A percentile compares a stretch with the other conserved stretches of the same genome.
Conservation (phyloP, 53 echinoderm and acorn worm genomes). For the Henricia sp. region DNA sequence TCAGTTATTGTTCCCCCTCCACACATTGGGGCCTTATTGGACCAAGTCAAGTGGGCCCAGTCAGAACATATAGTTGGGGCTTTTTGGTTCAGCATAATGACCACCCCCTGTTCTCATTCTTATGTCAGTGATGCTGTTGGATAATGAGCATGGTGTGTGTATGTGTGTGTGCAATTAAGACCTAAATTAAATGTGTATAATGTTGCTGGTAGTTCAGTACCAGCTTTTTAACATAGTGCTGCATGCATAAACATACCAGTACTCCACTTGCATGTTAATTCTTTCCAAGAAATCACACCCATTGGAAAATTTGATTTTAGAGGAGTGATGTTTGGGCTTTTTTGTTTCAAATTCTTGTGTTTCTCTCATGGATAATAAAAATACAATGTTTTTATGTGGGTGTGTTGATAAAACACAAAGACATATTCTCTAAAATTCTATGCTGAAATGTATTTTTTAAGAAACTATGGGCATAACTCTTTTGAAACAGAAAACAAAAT, state of each 20-base stretch:
- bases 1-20: slow-evolving; percentile 1
- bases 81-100: slow-evolving; percentile 21
- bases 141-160: not conserved
- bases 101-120: not conserved
- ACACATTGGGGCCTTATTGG: not conserved
- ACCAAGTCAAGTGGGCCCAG: slow-evolving; percentile 50
- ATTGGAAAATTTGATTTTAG: too few species aligned
- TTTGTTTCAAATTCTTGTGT: too few species aligned
- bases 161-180: not conserved
- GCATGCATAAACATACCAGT: not conserved
- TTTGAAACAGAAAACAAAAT: too few species aligned
- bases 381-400: too few species aligned
- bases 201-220: slow-evolving; percentile 10
- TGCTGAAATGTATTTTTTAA: too few species aligned
- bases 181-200: not conserved
- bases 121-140: not conserved
- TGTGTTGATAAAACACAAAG: too few species aligned
- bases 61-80: slow-evolving; percentile 11
- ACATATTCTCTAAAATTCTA: too few species aligned
- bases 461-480: too few species aligned
- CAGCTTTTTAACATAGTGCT: not conserved
- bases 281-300: too few species aligned
- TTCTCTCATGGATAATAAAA: too few species aligned
- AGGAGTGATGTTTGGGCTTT: too few species aligned
- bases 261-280: too few species aligned